A percentile compares a stretch with the other conserved stretches of the same genome.
These are phyloP conservation scores for Crotalus viridis DNA, from an alignment of 2,113 vertebrate genomes.

Conservation along the genomic window DNA sequence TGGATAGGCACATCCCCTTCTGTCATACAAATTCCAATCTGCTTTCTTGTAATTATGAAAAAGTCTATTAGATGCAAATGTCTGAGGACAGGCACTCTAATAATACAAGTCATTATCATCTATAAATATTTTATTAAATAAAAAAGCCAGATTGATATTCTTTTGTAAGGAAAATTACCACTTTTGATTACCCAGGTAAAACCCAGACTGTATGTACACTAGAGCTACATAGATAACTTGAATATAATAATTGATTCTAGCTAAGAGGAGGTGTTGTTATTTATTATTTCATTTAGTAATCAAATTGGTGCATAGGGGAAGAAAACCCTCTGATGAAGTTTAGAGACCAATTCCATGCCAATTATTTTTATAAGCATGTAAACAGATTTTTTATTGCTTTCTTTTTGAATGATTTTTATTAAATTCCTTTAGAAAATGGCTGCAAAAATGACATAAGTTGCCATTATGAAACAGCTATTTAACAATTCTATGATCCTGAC, in stretches of 20 bases:
- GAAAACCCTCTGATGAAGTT: neutral
- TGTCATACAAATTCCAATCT: slow-evolving; percentile 23
- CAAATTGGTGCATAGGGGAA: neutral
- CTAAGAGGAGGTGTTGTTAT: neutral
- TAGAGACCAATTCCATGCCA: neutral
- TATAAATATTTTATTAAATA: slow-evolving; percentile 17
- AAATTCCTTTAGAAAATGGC: neutral
- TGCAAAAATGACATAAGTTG: neutral
- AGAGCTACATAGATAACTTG: neutral
- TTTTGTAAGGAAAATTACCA: neutral
- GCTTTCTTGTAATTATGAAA: slow-evolving; percentile 19
- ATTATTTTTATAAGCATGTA: slow-evolving; percentile 2
- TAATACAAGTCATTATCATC: neutral
- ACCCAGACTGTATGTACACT: neutral
- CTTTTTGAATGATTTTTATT: slow-evolving; percentile 4
- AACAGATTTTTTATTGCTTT: neutral
- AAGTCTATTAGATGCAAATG: slow-evolving; percentile 38
- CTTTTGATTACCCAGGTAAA: slow-evolving; percentile 7
- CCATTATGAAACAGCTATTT: neutral
- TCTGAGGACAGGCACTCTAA: slow-evolving; percentile 1
- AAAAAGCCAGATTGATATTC: slow-evolving; percentile 3
- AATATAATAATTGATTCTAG: neutral
- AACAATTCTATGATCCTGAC: neutral
- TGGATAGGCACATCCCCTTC: slow-evolving; percentile 38
- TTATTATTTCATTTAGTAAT: neutral